Evolutionary conservation across 2,888 invertebrate species (phyloP).

Genomic region (Polylopha cassiicola): DNA sequence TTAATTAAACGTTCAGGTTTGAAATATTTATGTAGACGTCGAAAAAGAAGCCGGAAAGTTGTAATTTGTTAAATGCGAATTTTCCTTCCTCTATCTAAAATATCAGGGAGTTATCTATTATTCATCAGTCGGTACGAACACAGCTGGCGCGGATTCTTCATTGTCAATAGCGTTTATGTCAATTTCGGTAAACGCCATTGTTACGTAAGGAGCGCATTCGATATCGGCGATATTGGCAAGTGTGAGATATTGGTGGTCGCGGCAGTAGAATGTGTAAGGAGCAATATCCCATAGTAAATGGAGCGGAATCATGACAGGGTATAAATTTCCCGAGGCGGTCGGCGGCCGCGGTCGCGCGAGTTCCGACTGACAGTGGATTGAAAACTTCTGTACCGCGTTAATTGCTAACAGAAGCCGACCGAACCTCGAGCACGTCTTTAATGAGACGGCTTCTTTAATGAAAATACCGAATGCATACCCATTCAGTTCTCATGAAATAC

Average conservation of each 20-base stretch:
- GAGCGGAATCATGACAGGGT: constrained; percentile 48
- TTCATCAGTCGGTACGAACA: constrained; percentile 8
- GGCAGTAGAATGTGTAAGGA: constrained; percentile 32
- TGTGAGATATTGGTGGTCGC: constrained; percentile 24
- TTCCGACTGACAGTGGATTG: constrained; percentile 48
- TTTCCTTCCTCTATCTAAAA: constrained; percentile 8
- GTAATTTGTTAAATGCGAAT: constrained; percentile 13
- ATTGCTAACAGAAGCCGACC: constrained; percentile 56
- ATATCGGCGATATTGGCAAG: constrained; percentile 15
- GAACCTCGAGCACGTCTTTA: constrained; percentile 60
- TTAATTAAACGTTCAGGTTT: constrained; percentile 10
- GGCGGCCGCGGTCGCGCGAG: constrained; percentile 26
- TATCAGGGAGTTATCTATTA: constrained; percentile 19
- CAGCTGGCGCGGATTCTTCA: constrained; percentile 16
- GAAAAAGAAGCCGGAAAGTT: constrained; percentile 11
- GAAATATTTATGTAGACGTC: constrained; percentile 13
- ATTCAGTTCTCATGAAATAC: constrained; percentile 32
- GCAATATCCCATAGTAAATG: constrained; percentile 39
- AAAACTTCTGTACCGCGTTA: constrained; percentile 65
- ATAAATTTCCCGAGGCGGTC: constrained; percentile 47
- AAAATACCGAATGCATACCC: constrained; percentile 59
- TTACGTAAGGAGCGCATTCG: constrained; percentile 11
- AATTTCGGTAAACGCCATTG: constrained; percentile 15
- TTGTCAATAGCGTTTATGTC: constrained; percentile 16
- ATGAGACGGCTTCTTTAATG: constrained; percentile 72